Evolutionary conservation across 2,113 vertebrate species (phyloP).

Genomic region (Elachura formosa): DNA sequence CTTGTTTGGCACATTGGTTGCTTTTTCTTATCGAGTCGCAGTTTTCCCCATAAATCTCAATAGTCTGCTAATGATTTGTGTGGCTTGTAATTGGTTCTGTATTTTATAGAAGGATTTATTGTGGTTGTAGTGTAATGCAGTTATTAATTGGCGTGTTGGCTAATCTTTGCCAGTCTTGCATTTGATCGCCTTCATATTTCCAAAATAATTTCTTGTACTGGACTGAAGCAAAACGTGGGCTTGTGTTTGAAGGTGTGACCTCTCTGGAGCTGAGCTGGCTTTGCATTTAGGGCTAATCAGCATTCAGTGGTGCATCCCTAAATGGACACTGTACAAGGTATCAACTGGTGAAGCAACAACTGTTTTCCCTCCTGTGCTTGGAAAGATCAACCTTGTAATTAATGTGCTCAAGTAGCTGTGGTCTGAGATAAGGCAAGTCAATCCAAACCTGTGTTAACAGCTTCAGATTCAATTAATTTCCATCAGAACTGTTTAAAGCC

Average conservation of each 20-base stretch:
- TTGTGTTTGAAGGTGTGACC: background rate
- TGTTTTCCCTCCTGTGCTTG: background rate
- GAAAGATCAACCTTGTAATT: slow-evolving; percentile 2
- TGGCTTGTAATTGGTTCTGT: background rate
- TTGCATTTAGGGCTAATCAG: background rate
- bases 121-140: background rate
- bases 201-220: background rate
- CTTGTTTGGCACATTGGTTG: background rate
- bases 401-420: slow-evolving; percentile 27
- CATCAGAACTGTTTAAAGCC: background rate
- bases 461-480: slow-evolving; percentile 45
- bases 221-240: background rate
- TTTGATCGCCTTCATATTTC: background rate
- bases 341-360: background rate
- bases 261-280: background rate
- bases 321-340: background rate
- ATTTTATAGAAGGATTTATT: slow-evolving; percentile 2
- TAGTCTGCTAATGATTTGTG: background rate
- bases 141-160: background rate
- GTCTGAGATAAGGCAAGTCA: slow-evolving; percentile 17
- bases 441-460: background rate
- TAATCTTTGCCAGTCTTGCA: background rate
- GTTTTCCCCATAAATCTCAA: background rate
- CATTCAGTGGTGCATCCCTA: background rate
- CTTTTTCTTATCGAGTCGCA: background rate